Base-by-base conservation (phyloP, 2,113 vertebrate species). In the Desmodus rotundus region DNA sequence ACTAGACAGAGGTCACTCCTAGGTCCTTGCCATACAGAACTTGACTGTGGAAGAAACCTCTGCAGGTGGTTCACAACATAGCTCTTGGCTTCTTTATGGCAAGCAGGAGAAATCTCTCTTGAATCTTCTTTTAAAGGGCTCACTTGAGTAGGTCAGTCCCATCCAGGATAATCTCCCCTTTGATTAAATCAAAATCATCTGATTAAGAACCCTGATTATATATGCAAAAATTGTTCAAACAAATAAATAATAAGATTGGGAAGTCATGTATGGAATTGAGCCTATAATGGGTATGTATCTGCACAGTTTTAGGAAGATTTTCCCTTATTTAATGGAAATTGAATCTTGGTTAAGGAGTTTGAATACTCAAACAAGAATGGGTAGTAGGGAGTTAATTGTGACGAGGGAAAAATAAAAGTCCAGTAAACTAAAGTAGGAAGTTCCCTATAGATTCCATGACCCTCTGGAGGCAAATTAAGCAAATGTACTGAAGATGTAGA, bases 391-490 rank as follows among this genome's bases (percentile, higher is more conserved):
- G 54, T 81, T 94, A 95, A 95, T 89, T 78, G 41, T 63, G 17
- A 63, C 52, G 13, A 61, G 9, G 77, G n/a, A 12, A 41, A 87
- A 95, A 94, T 10, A 82, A 78, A 80, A 68, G 38, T 87, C 78
- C 74, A 80, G 61, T 58, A 93, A 98, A 89, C 33, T 54, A 91
- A 83, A 92, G 58, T 70, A 54, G 17, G 31, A 93, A 80, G n/a
- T 80, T 94, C 73, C 47, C 87, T 80, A 61, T 61, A 89, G 91
- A 94, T 83, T 47, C 38, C 7, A 41, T 22, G 9, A 70, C 24
- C 45, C 89, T 89, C 89, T 72, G 31, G 63, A 94, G 78, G 63
- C 61, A 98, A 96, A 91, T 96, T 96, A 97, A 97, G 13, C 77
- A 97, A 93, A 97, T 93, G 68, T 95, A 63, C 52, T 89, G 65